Conservation (phyloP, 2,113 vertebrate species). For the Catharus minimus region DNA sequence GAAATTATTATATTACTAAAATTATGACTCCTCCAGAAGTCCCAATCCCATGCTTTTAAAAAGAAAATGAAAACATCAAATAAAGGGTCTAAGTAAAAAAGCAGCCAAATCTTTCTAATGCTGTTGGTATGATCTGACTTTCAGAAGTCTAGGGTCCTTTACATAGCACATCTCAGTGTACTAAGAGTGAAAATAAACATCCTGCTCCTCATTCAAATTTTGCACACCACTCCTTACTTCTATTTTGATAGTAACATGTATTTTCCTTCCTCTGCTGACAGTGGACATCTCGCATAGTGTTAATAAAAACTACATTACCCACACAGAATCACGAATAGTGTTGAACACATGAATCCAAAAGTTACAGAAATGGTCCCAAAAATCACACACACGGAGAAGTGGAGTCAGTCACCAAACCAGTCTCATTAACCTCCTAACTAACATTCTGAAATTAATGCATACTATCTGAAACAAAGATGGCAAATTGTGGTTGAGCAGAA, state of each 20-base stretch:
- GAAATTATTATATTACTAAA: neutral
- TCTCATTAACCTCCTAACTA: neutral
- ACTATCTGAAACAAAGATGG: neutral
- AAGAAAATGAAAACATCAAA: neutral
- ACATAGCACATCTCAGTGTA: neutral
- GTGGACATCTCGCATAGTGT: neutral
- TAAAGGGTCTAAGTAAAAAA: neutral
- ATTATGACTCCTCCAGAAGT: neutral
- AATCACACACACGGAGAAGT: neutral
- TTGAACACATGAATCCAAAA: neutral
- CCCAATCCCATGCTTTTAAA: neutral
- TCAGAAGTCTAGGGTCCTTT: neutral
- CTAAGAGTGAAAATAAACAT: neutral
- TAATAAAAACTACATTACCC: neutral
- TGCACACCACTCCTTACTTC: neutral
- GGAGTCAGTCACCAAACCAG: neutral
- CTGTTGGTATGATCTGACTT: neutral
- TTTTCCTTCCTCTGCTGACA: neutral
- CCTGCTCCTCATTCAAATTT: neutral
- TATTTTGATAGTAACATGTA: neutral
- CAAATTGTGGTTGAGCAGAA: neutral
- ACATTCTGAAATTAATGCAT: neutral
- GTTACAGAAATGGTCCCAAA: neutral
- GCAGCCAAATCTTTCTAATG: neutral
- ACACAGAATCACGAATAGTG: neutral